These are phyloP conservation scores for Choloepus hoffmanni DNA, from an alignment of 2,113 vertebrate genomes.

Conservation along the genomic window DNA sequence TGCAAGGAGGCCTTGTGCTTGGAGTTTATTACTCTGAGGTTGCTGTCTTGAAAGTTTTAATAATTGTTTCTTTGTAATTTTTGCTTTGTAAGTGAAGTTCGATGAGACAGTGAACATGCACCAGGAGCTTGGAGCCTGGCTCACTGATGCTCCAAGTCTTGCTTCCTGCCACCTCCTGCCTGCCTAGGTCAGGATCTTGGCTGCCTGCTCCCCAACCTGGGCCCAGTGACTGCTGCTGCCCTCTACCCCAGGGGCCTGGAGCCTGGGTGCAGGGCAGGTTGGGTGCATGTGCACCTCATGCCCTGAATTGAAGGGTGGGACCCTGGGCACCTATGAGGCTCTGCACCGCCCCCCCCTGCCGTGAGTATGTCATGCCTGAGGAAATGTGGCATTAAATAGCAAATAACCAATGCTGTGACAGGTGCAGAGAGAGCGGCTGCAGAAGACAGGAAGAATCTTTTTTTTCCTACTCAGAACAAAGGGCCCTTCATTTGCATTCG, in stretches of 20 bases:
- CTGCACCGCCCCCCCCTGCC: no score
- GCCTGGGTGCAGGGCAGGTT: background rate
- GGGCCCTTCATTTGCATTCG: background rate
- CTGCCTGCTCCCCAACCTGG: background rate
- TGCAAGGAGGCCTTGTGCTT: background rate
- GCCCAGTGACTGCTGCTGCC: background rate
- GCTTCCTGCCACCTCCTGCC: background rate
- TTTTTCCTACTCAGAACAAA: background rate
- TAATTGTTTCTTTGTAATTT: background rate
- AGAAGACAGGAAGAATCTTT: background rate
- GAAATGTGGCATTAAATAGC: no score
- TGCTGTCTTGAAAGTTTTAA: background rate
- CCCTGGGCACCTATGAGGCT: no score
- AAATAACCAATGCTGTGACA: no score
- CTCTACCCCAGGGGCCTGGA: background rate
- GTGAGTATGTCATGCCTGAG: background rate
- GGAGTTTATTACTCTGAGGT: background rate
- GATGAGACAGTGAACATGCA: background rate
- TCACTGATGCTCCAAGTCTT: no score
- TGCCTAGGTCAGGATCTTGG: background rate
- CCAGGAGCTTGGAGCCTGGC: background rate
- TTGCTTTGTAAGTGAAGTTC: background rate
- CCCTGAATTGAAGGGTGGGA: no score
- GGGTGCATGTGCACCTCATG: no score
- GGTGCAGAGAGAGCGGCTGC: background rate